These are phyloP conservation scores for Chamaea fasciata DNA, from an alignment of 2,113 vertebrate genomes.

Conservation along the genomic window DNA sequence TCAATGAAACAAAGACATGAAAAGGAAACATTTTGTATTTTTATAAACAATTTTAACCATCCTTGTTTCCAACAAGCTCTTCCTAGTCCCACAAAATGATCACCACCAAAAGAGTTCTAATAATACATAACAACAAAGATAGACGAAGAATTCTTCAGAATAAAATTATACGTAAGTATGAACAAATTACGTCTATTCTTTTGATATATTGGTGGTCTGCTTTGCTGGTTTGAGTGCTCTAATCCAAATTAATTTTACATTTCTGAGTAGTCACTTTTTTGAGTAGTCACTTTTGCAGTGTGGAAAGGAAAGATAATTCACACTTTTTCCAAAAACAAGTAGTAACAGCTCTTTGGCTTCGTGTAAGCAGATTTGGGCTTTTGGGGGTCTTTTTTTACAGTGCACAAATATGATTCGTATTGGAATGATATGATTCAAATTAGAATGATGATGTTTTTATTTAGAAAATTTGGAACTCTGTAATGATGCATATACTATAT, in stretches of 20 bases:
- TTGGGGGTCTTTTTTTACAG: not conserved
- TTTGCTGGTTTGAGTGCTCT: not conserved
- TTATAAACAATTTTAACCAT: not conserved
- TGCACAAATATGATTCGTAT: not conserved
- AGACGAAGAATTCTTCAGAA: not conserved
- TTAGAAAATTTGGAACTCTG: not conserved
- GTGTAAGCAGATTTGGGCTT: not conserved
- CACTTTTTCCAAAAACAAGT: not conserved
- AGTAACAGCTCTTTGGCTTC: not conserved
- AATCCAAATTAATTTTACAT: not conserved
- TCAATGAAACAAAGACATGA: constrained; percentile 16
- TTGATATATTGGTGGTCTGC: not conserved
- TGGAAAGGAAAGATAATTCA: not conserved
- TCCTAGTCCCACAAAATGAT: not conserved
- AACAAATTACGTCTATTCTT: not conserved
- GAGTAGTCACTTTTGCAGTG: not conserved
- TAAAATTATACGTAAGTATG: not conserved
- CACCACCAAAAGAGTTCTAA: not conserved
- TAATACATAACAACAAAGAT: not conserved
- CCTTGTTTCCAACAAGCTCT: constrained; percentile 1
- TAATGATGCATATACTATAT: not conserved
- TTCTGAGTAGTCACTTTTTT: not conserved
- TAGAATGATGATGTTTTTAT: not conserved
- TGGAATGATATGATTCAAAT: not conserved
- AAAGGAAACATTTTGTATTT: constrained; percentile 33